These are phyloP conservation scores for Pedionomus torquatus DNA, from an alignment of 2,113 vertebrate genomes.

Conservation along the genomic window DNA sequence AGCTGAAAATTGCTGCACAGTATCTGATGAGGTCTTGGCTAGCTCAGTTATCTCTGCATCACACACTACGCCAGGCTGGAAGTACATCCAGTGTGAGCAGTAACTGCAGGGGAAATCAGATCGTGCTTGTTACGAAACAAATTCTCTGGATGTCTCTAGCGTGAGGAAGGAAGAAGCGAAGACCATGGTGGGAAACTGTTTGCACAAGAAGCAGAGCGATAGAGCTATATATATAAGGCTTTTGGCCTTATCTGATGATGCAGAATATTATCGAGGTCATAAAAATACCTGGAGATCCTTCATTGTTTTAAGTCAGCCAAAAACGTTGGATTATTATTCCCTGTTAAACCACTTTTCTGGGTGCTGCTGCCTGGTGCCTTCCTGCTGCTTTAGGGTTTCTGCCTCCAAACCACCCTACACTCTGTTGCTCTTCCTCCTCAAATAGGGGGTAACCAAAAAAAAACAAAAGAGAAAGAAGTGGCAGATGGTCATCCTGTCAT, in stretches of 20 bases:
- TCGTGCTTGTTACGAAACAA: not conserved
- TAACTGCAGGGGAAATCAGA: not conserved
- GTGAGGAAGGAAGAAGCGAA: not conserved
- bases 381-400: not conserved
- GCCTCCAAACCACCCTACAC: not conserved
- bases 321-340: not conserved
- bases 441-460: not conserved
- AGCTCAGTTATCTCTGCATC: not conserved
- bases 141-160: not conserved
- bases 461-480: not conserved
- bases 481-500: not conserved
- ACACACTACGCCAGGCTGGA: not conserved
- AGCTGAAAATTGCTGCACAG: not conserved
- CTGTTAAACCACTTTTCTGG: not conserved
- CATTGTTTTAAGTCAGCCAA: not conserved
- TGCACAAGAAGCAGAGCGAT: not conserved
- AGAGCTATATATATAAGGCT: too few species aligned
- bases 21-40: not conserved
- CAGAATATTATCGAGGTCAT: not conserved
- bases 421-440: not conserved
- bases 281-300: not conserved
- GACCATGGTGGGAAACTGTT: not conserved
- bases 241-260: not conserved
- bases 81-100: not conserved
- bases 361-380: not conserved